A percentile compares a stretch with the other conserved stretches of the same genome.
These are phyloP conservation scores for Pollenia griseotomentosa DNA, from an alignment of 2,888 invertebrate genomes.

Conservation along the genomic window DNA sequence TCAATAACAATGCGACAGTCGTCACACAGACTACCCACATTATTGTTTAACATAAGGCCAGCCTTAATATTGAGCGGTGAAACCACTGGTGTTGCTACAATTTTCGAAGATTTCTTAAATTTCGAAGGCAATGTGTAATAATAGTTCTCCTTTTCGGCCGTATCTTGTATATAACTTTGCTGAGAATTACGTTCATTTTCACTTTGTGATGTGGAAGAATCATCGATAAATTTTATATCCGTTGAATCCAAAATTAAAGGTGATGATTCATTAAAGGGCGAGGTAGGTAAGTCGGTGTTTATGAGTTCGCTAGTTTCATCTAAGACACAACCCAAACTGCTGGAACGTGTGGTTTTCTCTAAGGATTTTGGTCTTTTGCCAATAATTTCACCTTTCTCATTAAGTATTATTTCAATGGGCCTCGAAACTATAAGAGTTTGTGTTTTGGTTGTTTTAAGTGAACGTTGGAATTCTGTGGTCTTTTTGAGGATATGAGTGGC, in stretches of 20 bases:
- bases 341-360: constrained; percentile 79
- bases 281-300: constrained; percentile 66
- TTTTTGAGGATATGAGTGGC: constrained; percentile 71
- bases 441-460: constrained; percentile 81
- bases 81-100: constrained; percentile 28
- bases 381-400: constrained; percentile 81
- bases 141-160: constrained; percentile 59
- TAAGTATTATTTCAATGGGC: constrained; percentile 80
- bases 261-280: constrained; percentile 49
- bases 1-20: constrained; percentile 81
- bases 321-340: constrained; percentile 82
- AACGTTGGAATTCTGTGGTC: constrained; percentile 79
- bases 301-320: constrained; percentile 75
- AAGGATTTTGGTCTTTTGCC: constrained; percentile 62
- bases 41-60: constrained; percentile 74
- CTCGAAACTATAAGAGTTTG: constrained; percentile 79
- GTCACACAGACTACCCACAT: constrained; percentile 79
- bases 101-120: constrained; percentile 65
- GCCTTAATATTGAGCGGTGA: constrained; percentile 47
- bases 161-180: constrained; percentile 66
- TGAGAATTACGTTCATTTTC: constrained; percentile 80
- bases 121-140: constrained; percentile 69
- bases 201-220: constrained; percentile 82
- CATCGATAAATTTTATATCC: constrained; percentile 82
- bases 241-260: constrained; percentile 65